phyloP scores from a whole-genome alignment of 2,888 invertebrate species.

The Harpalus rubripes region DNA sequence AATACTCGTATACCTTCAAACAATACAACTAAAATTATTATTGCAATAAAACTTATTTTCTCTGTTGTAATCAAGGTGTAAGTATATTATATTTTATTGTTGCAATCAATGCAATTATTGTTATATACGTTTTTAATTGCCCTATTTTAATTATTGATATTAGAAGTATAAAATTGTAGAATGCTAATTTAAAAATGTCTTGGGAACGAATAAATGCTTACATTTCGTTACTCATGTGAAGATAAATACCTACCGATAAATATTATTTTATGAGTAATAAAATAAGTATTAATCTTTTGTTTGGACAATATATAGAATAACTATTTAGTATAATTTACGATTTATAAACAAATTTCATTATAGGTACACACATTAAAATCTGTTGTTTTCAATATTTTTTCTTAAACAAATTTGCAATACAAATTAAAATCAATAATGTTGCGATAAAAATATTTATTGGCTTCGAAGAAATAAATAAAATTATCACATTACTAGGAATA shows the following conservation, averaged over 20 bases:
- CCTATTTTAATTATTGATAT: neutral
- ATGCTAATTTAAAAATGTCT: neutral
- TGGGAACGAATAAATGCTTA: too few species aligned
- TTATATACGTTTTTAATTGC: neutral
- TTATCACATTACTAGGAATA: conserved; percentile 39
- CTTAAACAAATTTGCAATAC: conserved; percentile 2
- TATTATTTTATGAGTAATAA: neutral
- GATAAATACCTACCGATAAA: neutral
- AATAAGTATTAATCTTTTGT: conserved; percentile 1
- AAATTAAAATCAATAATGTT: conserved; percentile 34
- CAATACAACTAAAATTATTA: neutral
- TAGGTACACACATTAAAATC: too few species aligned
- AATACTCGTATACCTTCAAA: too few species aligned
- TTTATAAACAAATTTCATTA: neutral
- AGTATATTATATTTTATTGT: neutral
- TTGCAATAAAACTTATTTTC: neutral
- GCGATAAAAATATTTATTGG: conserved; percentile 32
- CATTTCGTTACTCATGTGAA: neutral
- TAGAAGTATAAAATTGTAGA: neutral
- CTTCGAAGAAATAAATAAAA: conserved; percentile 18
- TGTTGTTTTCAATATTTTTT: neutral
- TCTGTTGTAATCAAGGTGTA: neutral
- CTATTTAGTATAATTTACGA: neutral
- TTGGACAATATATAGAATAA: neutral
- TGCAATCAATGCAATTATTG: neutral